Percentiles rank a stretch among this genome's conserved stretches.
Conservation (phyloP, 2,797 vertebrate genomes). For the Sebastes matsubarae region DNA sequence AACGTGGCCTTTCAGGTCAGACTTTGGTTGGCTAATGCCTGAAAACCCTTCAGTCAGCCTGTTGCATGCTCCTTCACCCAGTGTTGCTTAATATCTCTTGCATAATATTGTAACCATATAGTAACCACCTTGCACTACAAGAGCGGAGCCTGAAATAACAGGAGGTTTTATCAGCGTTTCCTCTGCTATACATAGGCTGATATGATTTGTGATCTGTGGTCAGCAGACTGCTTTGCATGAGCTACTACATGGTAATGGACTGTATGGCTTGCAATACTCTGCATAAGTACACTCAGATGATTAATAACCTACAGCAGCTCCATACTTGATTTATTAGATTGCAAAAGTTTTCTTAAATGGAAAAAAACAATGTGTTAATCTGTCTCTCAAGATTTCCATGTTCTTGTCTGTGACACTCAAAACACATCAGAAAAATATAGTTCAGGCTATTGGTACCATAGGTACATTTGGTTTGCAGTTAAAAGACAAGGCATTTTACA, state of each 20-base stretch:
- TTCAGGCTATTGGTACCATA: too few species aligned
- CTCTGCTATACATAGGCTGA: not conserved
- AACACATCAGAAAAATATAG: too few species aligned
- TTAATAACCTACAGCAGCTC: not conserved
- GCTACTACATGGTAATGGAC: not conserved
- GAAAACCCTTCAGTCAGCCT: not conserved
- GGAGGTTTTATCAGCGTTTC: not conserved
- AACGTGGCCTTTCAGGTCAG: not conserved
- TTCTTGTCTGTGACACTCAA: not conserved
- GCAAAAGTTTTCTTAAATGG: not conserved
- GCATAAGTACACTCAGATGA: not conserved
- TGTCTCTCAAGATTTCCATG: not conserved
- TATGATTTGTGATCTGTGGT: not conserved
- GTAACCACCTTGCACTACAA: not conserved
- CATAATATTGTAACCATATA: constrained; percentile 9
- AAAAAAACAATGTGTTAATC: not conserved
- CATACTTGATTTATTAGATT: not conserved
- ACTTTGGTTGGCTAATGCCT: constrained; percentile 16
- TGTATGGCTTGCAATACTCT: not conserved
- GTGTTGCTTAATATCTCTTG: constrained; percentile 51
- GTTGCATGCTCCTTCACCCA: not conserved
- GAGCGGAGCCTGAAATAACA: not conserved
- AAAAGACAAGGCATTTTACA: too few species aligned
- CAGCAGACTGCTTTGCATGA: not conserved
- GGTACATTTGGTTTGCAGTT: accelerated